Evolutionary conservation across 2,113 vertebrate species (phyloP).

Genomic region (Oryzias celebensis): DNA sequence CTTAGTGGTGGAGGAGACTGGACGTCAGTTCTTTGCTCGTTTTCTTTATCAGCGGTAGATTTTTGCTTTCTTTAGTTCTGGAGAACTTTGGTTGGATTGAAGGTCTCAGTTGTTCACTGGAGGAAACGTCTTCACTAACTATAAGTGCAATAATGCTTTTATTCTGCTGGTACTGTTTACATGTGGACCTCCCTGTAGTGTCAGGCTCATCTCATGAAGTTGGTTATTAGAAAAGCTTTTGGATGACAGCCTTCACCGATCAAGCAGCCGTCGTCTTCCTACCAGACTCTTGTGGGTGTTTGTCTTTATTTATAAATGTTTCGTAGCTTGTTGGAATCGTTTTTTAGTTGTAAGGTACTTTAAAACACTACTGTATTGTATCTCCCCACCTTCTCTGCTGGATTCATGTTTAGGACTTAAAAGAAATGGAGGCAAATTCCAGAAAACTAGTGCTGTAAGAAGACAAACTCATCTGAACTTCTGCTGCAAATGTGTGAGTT

Average conservation of each 20-base stretch:
- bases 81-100: slow-evolving; percentile 5
- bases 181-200: slow-evolving; percentile 25
- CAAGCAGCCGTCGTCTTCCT: slow-evolving; percentile 25
- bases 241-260: slow-evolving; percentile 5
- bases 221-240: slow-evolving; percentile 12
- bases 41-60: slow-evolving; percentile 21
- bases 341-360: slow-evolving; percentile 21
- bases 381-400: background rate
- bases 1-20: too few relatives aligned
- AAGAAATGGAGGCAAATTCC: too few relatives aligned
- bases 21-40: background rate
- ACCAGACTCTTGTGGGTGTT: slow-evolving; percentile 11
- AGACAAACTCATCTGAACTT: too few relatives aligned
- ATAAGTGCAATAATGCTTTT: slow-evolving; percentile 69
- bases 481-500: too few relatives aligned
- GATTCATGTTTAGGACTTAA: background rate
- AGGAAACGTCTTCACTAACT: slow-evolving; percentile 31
- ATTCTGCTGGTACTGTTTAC: slow-evolving; percentile 55
- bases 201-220: slow-evolving; percentile 16
- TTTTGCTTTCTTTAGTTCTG: slow-evolving; percentile 30
- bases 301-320: slow-evolving; percentile 33
- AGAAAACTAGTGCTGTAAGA: too few relatives aligned
- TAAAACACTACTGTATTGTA: slow-evolving; percentile 19
- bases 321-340: slow-evolving; percentile 10
- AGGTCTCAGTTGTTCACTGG: background rate